Conservation (phyloP, 2,113 vertebrate genomes). For the Ursus arctos region DNA sequence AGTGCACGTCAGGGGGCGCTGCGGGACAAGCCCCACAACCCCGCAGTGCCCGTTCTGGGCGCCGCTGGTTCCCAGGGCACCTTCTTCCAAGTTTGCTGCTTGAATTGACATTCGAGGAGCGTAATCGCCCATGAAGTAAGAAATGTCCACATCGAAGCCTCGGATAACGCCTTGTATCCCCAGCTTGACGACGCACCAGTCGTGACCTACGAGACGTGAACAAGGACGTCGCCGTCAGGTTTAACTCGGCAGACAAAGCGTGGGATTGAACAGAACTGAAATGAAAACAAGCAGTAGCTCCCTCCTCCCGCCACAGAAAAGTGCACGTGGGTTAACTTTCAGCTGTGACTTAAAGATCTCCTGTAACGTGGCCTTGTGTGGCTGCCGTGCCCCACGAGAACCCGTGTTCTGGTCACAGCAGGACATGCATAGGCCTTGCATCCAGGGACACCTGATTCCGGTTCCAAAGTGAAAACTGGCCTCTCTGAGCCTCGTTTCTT, state of each 20-base stretch:
- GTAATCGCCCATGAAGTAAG: constrained; percentile 89
- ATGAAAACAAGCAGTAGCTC: accelerated
- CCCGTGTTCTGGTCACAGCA: neutral
- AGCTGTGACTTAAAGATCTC: accelerated
- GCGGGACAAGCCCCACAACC: accelerated
- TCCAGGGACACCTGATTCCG: neutral
- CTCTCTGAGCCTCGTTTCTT: neutral
- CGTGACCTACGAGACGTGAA: constrained; percentile 81
- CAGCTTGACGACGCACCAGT: constrained; percentile 89
- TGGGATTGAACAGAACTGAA: accelerated
- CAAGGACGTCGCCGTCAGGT: accelerated
- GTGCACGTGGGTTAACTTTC: accelerated
- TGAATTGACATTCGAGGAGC: constrained; percentile 87
- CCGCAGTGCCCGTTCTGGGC: accelerated
- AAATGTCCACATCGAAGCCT: constrained; percentile 89
- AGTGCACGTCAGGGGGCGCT: accelerated
- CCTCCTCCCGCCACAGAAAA: accelerated
- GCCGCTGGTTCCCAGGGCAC: neutral
- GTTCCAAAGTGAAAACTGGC: neutral
- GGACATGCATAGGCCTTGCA: accelerated
- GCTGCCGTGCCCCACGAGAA: accelerated
- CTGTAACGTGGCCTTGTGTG: accelerated
- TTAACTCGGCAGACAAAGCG: accelerated
- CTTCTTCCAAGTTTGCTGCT: constrained; percentile 72
- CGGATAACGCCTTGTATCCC: constrained; percentile 85